Evolutionary conservation across 2,797 vertebrate species (phyloP).

Genomic region (Leuciscus waleckii): DNA sequence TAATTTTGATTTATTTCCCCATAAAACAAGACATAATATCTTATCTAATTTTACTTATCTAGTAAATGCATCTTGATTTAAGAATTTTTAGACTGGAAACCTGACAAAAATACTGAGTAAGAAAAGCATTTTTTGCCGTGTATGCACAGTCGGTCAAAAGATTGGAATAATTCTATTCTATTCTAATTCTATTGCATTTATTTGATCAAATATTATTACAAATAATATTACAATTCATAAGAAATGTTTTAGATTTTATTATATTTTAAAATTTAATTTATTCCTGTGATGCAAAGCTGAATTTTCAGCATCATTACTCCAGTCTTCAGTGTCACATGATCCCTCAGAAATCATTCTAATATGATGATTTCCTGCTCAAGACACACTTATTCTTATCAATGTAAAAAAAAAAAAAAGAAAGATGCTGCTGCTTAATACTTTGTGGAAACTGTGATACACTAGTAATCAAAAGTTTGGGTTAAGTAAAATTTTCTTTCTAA

Average conservation of each 20-base stretch:
- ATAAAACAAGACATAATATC: too few relatives aligned
- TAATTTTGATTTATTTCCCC: too few relatives aligned
- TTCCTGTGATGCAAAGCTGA: background rate
- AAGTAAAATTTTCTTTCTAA: background rate
- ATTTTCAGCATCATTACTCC: background rate
- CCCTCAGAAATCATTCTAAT: background rate
- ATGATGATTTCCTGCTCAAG: background rate
- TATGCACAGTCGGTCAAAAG: background rate
- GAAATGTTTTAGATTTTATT: background rate
- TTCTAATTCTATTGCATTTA: background rate
- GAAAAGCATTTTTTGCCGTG: too few relatives aligned
- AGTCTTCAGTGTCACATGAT: too few relatives aligned
- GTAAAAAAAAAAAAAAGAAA: background rate
- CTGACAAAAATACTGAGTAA: too few relatives aligned
- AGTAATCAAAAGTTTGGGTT: too few relatives aligned
- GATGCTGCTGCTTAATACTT: too few relatives aligned
- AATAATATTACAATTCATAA: background rate
- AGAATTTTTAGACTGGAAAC: too few relatives aligned
- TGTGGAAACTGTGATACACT: background rate
- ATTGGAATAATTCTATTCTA: too few relatives aligned
- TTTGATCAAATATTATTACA: background rate
- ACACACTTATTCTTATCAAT: background rate
- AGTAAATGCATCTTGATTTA: too few relatives aligned
- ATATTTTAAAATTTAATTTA: background rate
- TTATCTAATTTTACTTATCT: too few relatives aligned